Conservation (phyloP, 2,888 invertebrate species). For the Galerucella nymphaeae region DNA sequence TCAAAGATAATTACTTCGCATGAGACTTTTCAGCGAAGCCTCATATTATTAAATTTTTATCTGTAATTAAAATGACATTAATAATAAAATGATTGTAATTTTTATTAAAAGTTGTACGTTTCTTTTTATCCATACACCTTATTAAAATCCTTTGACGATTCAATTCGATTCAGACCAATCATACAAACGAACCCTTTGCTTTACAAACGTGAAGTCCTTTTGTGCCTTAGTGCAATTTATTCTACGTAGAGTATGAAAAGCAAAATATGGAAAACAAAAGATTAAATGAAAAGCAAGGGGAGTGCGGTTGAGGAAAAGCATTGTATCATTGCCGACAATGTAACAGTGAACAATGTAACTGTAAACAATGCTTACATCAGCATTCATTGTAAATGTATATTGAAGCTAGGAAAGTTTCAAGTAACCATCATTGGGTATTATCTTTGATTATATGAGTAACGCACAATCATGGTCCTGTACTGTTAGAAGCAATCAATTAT, state of each 20-base stretch:
- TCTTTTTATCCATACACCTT: neutral
- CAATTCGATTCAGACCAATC: neutral
- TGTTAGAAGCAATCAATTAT: too few species aligned
- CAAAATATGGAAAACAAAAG: slow-evolving; percentile 29
- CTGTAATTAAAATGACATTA: too few species aligned
- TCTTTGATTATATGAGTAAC: too few species aligned
- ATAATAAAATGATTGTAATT: too few species aligned
- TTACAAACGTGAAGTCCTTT: slow-evolving; percentile 3
- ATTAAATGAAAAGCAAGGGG: neutral
- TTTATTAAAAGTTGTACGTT: neutral
- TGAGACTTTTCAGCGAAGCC: too few species aligned
- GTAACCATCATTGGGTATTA: neutral
- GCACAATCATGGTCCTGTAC: too few species aligned
- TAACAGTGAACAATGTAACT: slow-evolving; percentile 10
- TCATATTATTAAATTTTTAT: too few species aligned
- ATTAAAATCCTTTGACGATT: neutral
- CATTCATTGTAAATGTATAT: slow-evolving; percentile 14
- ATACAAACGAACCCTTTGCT: slow-evolving; percentile 8
- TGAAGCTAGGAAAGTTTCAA: neutral
- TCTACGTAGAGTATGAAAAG: slow-evolving; percentile 18
- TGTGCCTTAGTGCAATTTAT: slow-evolving; percentile 21
- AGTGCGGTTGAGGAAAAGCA: slow-evolving; percentile 9
- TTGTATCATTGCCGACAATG: slow-evolving; percentile 26
- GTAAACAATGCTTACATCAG: slow-evolving; percentile 20
- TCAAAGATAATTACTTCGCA: too few species aligned